Base-by-base conservation (phyloP, 2,888 invertebrate species). In the Drosophila ezoana region DNA sequence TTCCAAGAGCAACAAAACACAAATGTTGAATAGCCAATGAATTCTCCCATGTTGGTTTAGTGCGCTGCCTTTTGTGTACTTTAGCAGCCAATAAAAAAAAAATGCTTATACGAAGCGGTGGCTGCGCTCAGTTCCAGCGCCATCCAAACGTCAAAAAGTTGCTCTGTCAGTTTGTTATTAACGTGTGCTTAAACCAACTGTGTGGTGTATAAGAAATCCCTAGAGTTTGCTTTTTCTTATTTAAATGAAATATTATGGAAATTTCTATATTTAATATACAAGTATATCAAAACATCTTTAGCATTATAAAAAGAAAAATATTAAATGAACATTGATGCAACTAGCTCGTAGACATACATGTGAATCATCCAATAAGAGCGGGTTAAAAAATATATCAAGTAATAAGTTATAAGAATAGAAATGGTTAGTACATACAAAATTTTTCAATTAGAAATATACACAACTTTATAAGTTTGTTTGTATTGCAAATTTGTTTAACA, bases 21-120 rank as follows among this genome's bases (percentile, higher is more conserved):
- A 72, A 68, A 70, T 60, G 54, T 45, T 54, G 67, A 71, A 72
- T 40, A 47, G 23, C 49, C 58, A 44, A 66, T 65, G 73, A 82
- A 73, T 74, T 80, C 80, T 16, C 58, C 45, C 41, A 54, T 56
- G 51, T 67, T 70, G 63, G 62, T 53, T 54, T 61, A 48, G 58
- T 56, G 57, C 56, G 56, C 60, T 43, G 71, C 63, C 56, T 76
- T 79, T 65, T 77, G 77, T 85, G 86, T 87, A 82, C 86, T 87
- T 86, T 85, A 77, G 76, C 66, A 61, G 79, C 66, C 70, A 74
- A 65, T 58, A 71, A 61, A 49, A 64, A 72, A 56, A 78, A 69
- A 87, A 80, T 87, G 79, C 87, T 79, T 65, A 88, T 85, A 86
- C 87, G 87, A 71, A 54, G 58, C 84, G 76, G 76, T 82, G 70